Evolutionary conservation across 2,888 invertebrate species (phyloP).

Genomic region (Nomada goodeniana): DNA sequence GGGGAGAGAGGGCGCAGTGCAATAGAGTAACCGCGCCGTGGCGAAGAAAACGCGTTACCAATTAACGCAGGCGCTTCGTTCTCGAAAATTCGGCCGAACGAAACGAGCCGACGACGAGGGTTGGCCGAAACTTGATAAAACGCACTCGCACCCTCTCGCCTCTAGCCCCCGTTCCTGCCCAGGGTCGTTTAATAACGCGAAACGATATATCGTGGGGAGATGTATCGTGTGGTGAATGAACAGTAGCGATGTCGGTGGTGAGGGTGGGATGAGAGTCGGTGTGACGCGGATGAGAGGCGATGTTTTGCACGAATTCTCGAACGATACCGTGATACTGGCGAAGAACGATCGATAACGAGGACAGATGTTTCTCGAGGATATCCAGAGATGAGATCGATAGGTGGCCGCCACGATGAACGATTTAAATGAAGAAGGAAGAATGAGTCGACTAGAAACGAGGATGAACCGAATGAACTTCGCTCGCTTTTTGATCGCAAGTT

Average conservation of each 20-base stretch:
- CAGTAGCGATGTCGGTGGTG: conserved; percentile 50
- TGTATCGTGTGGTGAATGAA: conserved; percentile 60
- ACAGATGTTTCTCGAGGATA: not conserved
- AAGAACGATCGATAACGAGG: conserved; percentile 17
- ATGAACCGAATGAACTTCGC: not conserved
- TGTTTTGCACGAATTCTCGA: not conserved
- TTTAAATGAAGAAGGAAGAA: not conserved
- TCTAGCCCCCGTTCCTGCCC: not conserved
- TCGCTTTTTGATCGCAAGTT: not conserved
- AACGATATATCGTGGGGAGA: conserved; percentile 43
- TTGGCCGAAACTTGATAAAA: conserved; percentile 49
- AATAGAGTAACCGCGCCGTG: no score
- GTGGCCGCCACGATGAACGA: not conserved
- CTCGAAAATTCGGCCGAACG: conserved; percentile 23
- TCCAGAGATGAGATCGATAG: conserved; percentile 14
- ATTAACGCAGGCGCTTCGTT: conserved; percentile 33
- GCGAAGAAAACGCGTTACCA: conserved; percentile 40
- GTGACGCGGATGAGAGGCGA: conserved; percentile 8
- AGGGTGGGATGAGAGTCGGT: conserved; percentile 33
- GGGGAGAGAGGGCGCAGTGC: not conserved
- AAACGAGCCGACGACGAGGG: conserved; percentile 18
- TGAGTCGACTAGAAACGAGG: conserved; percentile 4
- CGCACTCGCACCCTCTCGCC: conserved; percentile 17
- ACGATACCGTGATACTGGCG: not conserved
- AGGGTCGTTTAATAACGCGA: conserved; percentile 45